phyloP scores from a whole-genome alignment of 2,888 invertebrate genomes.

The Xanthia icteritia region DNA sequence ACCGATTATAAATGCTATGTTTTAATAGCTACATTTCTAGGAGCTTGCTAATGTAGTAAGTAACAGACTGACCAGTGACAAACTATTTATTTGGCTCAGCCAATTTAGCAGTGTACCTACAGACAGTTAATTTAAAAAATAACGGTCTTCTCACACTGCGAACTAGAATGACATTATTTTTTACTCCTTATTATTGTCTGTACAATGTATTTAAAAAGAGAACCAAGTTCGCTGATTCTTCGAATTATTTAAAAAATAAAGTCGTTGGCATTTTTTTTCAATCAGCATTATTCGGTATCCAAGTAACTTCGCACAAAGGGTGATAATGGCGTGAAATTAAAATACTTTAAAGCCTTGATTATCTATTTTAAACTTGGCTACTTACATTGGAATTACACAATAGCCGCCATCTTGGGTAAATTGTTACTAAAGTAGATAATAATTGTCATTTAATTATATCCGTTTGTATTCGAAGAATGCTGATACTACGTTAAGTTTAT shows the following conservation, averaged over 20 bases:
- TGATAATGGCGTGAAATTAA: slow-evolving; percentile 41
- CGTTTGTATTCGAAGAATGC: slow-evolving; percentile 51
- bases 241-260: slow-evolving; percentile 7
- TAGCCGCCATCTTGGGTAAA: slow-evolving; percentile 17
- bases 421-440: slow-evolving; percentile 30
- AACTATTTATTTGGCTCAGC: neutral
- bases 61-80: neutral
- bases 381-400: slow-evolving; percentile 17
- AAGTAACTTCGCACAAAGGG: slow-evolving; percentile 23
- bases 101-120: neutral
- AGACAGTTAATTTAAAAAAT: slow-evolving; percentile 15
- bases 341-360: slow-evolving; percentile 20
- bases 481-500: slow-evolving; percentile 54
- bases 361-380: slow-evolving; percentile 3
- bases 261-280: neutral
- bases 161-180: neutral
- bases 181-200: neutral
- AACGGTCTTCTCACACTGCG: neutral
- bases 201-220: slow-evolving; percentile 19
- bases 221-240: neutral
- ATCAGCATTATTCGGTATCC: neutral
- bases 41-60: neutral
- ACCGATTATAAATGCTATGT: neutral
- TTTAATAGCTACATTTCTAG: neutral
- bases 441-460: slow-evolving; percentile 55